These are phyloP conservation scores for Sitophilus oryzae DNA, from an alignment of 1,140 invertebrate species.

Conservation along the genomic window DNA sequence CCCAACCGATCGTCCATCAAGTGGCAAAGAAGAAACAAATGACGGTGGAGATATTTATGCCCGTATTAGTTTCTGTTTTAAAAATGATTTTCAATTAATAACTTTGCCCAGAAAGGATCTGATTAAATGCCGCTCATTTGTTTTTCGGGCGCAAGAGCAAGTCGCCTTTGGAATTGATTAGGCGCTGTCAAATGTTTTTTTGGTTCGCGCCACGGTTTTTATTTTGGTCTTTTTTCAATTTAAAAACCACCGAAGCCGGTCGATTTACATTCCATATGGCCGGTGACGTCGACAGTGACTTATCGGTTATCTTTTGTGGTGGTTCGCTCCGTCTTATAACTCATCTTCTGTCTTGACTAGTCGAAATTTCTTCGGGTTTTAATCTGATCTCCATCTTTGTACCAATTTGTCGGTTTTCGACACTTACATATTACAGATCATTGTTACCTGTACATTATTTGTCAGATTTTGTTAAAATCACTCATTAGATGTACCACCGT, in stretches of 20 bases:
- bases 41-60: neutral
- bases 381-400: too few relatives aligned
- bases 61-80: neutral
- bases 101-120: neutral
- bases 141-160: neutral
- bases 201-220: neutral
- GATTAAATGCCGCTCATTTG: neutral
- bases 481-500: too few relatives aligned
- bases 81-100: neutral
- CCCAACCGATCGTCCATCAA: neutral
- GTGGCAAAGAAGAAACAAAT: neutral
- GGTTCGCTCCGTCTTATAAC: too few relatives aligned
- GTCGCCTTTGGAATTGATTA: neutral
- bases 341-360: too few relatives aligned
- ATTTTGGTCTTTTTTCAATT: neutral
- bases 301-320: neutral
- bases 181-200: neutral
- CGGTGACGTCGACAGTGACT: neutral
- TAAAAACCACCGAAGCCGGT: neutral
- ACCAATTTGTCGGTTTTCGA: too few relatives aligned
- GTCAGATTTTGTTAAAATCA: too few relatives aligned
- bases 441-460: too few relatives aligned
- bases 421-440: too few relatives aligned
- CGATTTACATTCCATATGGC: neutral
- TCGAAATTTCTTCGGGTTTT: too few relatives aligned